Base-by-base conservation (phyloP, 2,888 invertebrate genomes). In the Carpatolechia fugitivella region DNA sequence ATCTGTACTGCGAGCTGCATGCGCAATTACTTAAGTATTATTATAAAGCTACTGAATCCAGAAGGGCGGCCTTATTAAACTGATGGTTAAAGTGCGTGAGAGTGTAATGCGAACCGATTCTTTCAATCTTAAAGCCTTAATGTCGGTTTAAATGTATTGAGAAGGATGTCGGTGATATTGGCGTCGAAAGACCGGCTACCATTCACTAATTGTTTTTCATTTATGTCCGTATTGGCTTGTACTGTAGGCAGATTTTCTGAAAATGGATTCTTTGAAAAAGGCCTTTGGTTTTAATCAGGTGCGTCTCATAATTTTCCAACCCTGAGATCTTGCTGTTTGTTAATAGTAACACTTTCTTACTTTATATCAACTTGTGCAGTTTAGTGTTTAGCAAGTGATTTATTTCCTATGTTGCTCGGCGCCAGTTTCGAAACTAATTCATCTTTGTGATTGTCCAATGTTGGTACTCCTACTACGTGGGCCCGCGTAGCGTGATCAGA, bases 31-130 rank as follows among this genome's bases (percentile, higher is more conserved):
- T 71, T 73, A 72, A 76, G 74, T 76, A 80, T 76, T 76, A 76
- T 80, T 76, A 78, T 77, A 77, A 79, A 68, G 84, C 85, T 85
- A 84, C 85, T 78, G 85, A 74, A 80, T 77, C 71, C 76, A 75
- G 73, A 78, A 76, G 74, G 74, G 70, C 72, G 65, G 61, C 58
- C 65, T 62, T 60, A 63, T 65, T 71, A 64, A 59, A 61, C 64
- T 64, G 73, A 68, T 65, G 61, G 65, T 65, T 72, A 74, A 76
- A 71, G 60, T 62, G 65, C 73, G 74, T 76, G 78, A 70, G 78
- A 80, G 60, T 60, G 66, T 72, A 69, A 66, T 66, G 50, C 44
- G 53, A n/a, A n/a, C 30, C 41, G 49, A 56, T 56, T 53, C 38
- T 55, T 46, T 48, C 49, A 38, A 31, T 31, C 31, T 49, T 49